These are phyloP conservation scores for Rousettus madagascariensis DNA, from an alignment of 2,797 vertebrate species.

Conservation along the genomic window DNA sequence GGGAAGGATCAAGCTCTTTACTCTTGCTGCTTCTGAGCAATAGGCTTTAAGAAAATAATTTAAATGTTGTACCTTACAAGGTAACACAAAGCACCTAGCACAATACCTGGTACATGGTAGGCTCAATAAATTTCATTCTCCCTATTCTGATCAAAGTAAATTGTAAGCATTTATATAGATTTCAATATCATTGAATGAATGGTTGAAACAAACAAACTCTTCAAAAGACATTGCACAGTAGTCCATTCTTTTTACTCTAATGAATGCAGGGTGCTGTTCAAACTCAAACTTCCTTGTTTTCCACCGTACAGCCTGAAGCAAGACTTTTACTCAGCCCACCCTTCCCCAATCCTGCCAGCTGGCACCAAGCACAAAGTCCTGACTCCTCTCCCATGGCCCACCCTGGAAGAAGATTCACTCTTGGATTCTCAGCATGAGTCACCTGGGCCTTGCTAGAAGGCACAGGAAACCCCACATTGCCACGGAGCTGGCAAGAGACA, in stretches of 20 bases:
- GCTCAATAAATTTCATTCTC: neutral
- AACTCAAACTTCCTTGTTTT: constrained; percentile 47
- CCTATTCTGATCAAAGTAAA: neutral
- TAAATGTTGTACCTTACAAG: neutral
- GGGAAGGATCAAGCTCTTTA: neutral
- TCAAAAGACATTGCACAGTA: neutral
- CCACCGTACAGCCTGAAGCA: neutral
- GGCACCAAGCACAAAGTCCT: neutral
- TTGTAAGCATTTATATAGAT: neutral
- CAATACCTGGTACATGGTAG: neutral
- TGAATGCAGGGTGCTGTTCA: constrained; percentile 43
- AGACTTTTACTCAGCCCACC: constrained; percentile 13
- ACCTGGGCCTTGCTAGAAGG: constrained; percentile 34
- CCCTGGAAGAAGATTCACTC: neutral
- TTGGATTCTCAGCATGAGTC: neutral
- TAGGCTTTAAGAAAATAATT: neutral
- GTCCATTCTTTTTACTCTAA: neutral
- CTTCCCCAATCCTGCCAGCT: constrained; percentile 7
- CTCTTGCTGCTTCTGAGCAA: neutral
- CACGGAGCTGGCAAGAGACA: neutral
- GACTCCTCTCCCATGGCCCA: neutral
- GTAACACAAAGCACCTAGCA: neutral
- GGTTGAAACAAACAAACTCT: constrained; percentile 10
- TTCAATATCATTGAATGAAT: neutral
- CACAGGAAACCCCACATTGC: neutral